Evolutionary conservation across 2,113 vertebrate species (phyloP).

Genomic region (Miniopterus natalensis): DNA sequence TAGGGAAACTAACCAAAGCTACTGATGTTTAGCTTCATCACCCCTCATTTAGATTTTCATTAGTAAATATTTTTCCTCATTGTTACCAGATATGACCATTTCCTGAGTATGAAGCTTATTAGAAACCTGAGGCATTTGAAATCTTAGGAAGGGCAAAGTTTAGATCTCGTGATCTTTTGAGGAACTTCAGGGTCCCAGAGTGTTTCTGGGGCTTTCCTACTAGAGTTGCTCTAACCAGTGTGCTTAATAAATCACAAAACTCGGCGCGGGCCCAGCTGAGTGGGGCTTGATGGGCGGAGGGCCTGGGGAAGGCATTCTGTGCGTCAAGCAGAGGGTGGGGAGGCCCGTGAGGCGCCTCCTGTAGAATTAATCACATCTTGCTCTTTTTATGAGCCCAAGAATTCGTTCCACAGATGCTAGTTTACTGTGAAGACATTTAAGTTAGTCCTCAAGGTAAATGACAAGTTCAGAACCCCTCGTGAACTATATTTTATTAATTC

Average conservation of each 20-base stretch:
- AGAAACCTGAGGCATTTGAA: slow-evolving; percentile 51
- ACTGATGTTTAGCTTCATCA: slow-evolving; percentile 67
- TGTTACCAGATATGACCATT: slow-evolving; percentile 60
- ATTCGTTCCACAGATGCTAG: slow-evolving; percentile 56
- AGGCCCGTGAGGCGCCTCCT: not conserved
- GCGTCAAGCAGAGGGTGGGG: not conserved
- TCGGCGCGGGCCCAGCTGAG: not conserved
- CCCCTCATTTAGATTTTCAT: slow-evolving; percentile 62
- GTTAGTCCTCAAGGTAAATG: slow-evolving; percentile 71
- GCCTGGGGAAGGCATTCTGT: not conserved
- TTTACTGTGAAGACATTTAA: slow-evolving; percentile 53
- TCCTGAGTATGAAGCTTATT: slow-evolving; percentile 60
- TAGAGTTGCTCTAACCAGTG: slow-evolving; percentile 60
- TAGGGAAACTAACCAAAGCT: slow-evolving; percentile 65
- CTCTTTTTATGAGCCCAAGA: slow-evolving; percentile 54
- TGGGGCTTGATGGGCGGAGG: not conserved
- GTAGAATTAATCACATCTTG: slow-evolving; percentile 41
- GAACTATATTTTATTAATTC: slow-evolving; percentile 58
- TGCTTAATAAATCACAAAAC: slow-evolving; percentile 78
- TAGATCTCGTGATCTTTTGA: not conserved
- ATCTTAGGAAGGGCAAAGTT: slow-evolving; percentile 23
- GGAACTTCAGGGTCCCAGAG: not conserved
- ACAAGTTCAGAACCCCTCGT: slow-evolving; percentile 49
- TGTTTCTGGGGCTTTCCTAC: slow-evolving; percentile 48
- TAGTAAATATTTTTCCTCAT: slow-evolving; percentile 74